Evolutionary conservation across 2,113 vertebrate species (phyloP).

Genomic region (Oncorhynchus nerka): DNA sequence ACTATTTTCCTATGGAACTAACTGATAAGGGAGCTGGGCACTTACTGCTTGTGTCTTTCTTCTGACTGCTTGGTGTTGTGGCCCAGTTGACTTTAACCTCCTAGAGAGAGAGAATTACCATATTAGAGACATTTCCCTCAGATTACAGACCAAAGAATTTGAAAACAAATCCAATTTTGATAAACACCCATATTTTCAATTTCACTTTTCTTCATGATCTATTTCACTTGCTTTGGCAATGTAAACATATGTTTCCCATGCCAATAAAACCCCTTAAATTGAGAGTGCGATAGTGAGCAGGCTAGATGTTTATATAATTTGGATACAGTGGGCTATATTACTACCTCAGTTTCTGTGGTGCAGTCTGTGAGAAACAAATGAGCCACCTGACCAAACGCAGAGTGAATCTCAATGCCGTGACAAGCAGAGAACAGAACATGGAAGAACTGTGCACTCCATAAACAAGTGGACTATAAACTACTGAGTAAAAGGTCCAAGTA

Average conservation of each 20-base stretch:
- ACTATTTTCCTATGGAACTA: background rate
- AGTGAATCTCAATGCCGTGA: conserved; percentile 12
- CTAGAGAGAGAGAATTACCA: conserved; percentile 60
- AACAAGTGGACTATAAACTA: background rate
- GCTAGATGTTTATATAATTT: conserved; percentile 54
- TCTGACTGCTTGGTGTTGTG: conserved; percentile 98
- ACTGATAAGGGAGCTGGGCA: no score
- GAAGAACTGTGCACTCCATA: background rate
- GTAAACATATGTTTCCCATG: no score
- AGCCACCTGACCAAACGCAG: background rate
- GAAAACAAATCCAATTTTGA: no score
- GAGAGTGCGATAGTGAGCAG: conserved; percentile 30
- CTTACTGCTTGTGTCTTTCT: conserved; percentile 99
- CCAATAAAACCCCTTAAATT: no score
- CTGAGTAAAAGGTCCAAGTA: conserved; percentile 40
- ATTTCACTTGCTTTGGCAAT: no score
- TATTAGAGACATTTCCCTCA: no score
- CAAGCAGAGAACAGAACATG: background rate
- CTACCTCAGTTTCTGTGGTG: background rate
- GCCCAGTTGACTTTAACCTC: conserved; percentile 99
- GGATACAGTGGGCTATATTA: background rate
- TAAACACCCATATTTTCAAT: no score
- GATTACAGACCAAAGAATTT: no score
- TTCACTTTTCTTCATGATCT: no score
- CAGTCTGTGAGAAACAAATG: background rate